Conservation (phyloP, 37 sponge, comb jelly and placozoan species). For the Halisarca cf. caerulea region DNA sequence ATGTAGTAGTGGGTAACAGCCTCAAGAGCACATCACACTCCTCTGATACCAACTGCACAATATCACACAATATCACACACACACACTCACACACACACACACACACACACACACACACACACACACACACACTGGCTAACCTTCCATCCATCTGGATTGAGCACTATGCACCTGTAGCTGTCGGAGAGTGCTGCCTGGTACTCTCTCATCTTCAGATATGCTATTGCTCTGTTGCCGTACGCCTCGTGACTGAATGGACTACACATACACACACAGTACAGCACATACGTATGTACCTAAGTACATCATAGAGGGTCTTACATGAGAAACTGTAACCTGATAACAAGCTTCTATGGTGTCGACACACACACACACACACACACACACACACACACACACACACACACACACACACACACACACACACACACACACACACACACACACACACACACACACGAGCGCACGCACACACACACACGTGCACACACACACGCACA, state of each 20-base stretch:
- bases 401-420: no score
- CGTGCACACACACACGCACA: no score
- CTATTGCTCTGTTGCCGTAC: conserved; percentile 44
- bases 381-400: no score
- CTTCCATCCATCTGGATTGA: conserved; percentile 35
- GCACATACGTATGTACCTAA: no score
- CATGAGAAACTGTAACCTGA: no score
- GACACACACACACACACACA: no score
- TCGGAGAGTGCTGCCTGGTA: conserved; percentile 47
- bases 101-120: conserved; percentile 30
- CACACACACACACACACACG: no score
- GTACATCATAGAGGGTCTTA: no score
- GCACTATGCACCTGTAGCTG: conserved; percentile 28
- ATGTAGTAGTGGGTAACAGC: background rate
- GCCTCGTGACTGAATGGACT: conserved; percentile 51
- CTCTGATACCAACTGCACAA: background rate
- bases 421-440: no score
- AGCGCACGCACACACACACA: no score
- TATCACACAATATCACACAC: background rate
- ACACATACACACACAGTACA: background rate
- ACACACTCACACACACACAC: conserved; percentile 19
- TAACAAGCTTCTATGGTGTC: no score
- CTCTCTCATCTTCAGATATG: conserved; percentile 20
- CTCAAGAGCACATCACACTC: no score
- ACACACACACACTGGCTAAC: background rate